A percentile compares a stretch with the other conserved stretches of the same genome.
phyloP scores from a whole-genome alignment of 2,797 vertebrate species.

The Odontamblyopus lacepedii region DNA sequence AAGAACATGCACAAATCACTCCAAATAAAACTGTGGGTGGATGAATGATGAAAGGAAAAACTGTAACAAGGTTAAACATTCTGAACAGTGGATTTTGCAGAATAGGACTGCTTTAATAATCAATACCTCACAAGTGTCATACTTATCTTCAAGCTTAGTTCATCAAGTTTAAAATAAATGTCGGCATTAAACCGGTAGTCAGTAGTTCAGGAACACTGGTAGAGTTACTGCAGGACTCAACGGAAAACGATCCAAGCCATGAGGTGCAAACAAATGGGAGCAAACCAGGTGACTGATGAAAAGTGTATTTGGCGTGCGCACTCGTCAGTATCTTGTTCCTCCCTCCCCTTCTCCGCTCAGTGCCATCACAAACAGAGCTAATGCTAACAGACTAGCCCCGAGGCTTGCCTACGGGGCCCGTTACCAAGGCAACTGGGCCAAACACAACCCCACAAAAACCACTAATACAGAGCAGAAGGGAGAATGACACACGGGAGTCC shows the following conservation, averaged over 20 bases:
- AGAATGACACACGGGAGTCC: constrained; percentile 28
- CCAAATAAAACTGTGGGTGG: no score
- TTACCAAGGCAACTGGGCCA: constrained; percentile 61
- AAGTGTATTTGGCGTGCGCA: constrained; percentile 22
- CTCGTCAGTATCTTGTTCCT: constrained; percentile 30
- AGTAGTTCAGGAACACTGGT: neutral
- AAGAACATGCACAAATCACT: no score
- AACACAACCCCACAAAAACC: constrained; percentile 67
- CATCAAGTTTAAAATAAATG: neutral
- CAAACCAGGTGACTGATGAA: constrained; percentile 29
- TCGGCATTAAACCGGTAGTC: neutral
- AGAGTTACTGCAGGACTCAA: neutral
- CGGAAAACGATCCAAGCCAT: neutral
- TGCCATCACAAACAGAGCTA: constrained; percentile 64
- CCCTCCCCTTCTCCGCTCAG: constrained; percentile 21
- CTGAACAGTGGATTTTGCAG: no score
- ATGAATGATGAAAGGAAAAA: no score
- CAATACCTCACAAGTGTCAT: no score
- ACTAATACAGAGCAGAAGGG: constrained; percentile 64
- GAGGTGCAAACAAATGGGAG: neutral
- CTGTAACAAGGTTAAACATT: no score
- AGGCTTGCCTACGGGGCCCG: constrained; percentile 53
- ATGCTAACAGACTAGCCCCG: constrained; percentile 60
- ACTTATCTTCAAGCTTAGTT: neutral
- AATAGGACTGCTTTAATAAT: no score